These are phyloP conservation scores for Pantala flavescens DNA, from an alignment of 1,140 invertebrate genomes.

Conservation along the genomic window DNA sequence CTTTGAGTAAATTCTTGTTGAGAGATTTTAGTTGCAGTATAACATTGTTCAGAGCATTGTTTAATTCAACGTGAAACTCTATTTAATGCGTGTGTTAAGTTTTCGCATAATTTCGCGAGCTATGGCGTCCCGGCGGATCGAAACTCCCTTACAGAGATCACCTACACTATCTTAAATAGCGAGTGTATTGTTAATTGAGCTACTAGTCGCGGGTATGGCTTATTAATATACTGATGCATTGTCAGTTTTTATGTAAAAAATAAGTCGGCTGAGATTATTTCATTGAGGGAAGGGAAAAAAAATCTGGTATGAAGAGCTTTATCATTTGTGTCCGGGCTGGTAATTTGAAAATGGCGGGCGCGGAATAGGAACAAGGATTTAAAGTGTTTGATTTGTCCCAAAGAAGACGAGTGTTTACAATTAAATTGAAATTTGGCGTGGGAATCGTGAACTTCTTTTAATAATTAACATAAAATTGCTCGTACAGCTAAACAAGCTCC, in stretches of 20 bases:
- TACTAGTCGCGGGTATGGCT: neutral
- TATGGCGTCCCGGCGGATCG: slow-evolving; percentile 5
- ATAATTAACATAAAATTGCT: no score
- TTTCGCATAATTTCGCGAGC: neutral
- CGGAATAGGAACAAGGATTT: neutral
- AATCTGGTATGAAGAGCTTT: neutral
- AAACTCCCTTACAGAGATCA: neutral
- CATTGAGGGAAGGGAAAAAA: neutral
- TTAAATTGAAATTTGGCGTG: no score
- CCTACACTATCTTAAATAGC: neutral
- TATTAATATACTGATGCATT: neutral
- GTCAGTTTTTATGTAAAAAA: neutral
- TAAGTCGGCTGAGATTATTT: neutral
- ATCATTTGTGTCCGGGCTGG: neutral
- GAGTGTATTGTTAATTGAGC: neutral
- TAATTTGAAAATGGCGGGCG: slow-evolving; percentile 8
- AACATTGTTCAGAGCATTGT: neutral
- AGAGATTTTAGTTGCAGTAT: neutral
- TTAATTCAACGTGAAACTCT: no score
- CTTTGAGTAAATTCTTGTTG: neutral
- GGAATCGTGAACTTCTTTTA: no score
- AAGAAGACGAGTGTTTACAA: no score
- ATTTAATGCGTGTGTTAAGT: neutral
- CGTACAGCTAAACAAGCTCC: no score
- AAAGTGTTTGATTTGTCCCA: neutral